Base-by-base conservation (phyloP, 2,113 vertebrate genomes). In the Coreoperca whiteheadi region DNA sequence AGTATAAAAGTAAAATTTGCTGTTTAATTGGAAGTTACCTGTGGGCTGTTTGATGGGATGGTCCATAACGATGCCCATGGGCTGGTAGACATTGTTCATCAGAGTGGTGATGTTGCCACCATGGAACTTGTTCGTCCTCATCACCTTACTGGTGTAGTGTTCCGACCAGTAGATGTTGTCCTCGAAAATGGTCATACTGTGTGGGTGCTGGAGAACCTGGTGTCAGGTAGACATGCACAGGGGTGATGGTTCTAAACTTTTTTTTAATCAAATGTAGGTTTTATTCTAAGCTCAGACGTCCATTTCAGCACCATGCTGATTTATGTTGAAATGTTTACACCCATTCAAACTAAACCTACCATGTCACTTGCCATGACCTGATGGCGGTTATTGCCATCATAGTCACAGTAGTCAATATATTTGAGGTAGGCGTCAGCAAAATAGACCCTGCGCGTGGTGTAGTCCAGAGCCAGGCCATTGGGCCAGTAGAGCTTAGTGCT, bases 121-220 rank as follows among this genome's bases (percentile, higher is more conserved):
- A 23, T 98, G 96, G 95, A 97, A 99, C 84, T 98, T 99, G 92
- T 98, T 98, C 12, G 96, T 97, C 25, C 91, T 95, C 90, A 98
- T 95, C 63, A 99, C 96, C 57, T 91, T 91, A 48, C 94, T 94
- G 51, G 94, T 97, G 61, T 95, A 94, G 6, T 94, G 95, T 56
- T 99, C 97, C 5, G 94, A 97, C 98, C 98, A 99, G 90, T 96
- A 99, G 65, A 99, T 82, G 30, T 87, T 95, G 86, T 99, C 97
- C 89, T 99, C 98, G 73, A 99, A 99, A 50, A 99, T 16, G 39
- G 97, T 96, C 71, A 99, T 90, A 16, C 95, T 94, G 20, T 98
- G 96, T 4, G 97, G 97, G 76, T 98, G 97, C 69, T 91, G 95
- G 59, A 99, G 82, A 84, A 96, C 90, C 98, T 99, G 90, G 41